phyloP scores from a whole-genome alignment of 2,888 invertebrate species.

The Acrocera orbiculus region DNA sequence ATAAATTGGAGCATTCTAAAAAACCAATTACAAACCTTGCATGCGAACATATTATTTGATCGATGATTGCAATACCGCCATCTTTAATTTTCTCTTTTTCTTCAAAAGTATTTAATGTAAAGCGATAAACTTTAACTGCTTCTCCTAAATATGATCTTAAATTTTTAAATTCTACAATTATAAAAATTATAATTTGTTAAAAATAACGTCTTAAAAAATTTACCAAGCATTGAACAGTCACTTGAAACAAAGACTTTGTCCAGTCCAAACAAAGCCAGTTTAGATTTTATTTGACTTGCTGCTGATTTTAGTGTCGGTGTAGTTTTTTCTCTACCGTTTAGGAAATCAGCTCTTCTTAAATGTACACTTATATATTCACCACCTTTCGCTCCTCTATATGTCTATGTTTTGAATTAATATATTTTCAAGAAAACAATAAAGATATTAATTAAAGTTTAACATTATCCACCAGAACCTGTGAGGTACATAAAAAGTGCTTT shows the following conservation, averaged over 20 bases:
- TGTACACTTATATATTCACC: constrained; percentile 70
- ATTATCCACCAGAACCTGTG: too few species aligned
- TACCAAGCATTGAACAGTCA: constrained; percentile 50
- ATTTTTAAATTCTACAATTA: constrained; percentile 22
- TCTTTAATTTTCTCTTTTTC: constrained; percentile 36
- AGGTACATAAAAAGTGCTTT: background rate
- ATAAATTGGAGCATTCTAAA: background rate
- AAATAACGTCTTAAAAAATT: constrained; percentile 10
- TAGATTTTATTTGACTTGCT: constrained; percentile 49
- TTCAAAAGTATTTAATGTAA: constrained; percentile 20
- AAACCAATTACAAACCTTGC: constrained; percentile 33
- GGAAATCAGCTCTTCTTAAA: constrained; percentile 76
- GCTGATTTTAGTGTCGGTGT: constrained; percentile 64
- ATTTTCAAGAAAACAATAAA: constrained; percentile 4
- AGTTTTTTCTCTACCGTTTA: constrained; percentile 49
- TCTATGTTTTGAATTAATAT: too few species aligned
- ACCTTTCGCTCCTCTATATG: constrained; percentile 37
- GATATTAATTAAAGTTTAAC: too few species aligned
- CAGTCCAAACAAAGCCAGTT: constrained; percentile 39
- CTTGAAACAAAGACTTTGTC: constrained; percentile 63
- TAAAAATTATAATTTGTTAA: background rate
- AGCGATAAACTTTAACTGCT: constrained; percentile 20
- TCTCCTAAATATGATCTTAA: constrained; percentile 22
- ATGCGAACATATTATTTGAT: constrained; percentile 87
- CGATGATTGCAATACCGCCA: constrained; percentile 81